Evolutionary conservation across 2,888 invertebrate species (phyloP), one percentile per base, ranked within the genome.

Genomic region (Orthosia gracilis): DNA sequence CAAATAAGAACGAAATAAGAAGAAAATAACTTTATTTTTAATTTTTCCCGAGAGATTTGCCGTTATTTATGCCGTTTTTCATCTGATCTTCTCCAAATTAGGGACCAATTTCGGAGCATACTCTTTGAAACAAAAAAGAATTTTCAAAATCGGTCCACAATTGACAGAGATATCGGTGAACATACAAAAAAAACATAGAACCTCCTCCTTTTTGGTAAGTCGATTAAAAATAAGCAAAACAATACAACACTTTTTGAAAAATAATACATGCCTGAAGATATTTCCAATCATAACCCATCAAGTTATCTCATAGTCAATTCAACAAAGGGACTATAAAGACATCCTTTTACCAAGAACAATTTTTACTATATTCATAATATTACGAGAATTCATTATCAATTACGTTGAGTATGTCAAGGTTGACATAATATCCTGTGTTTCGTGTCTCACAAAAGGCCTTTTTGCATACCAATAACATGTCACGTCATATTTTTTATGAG

Each of bases 301-400:
- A 4, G 4, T 26, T 15, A 21, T 68, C 23, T 45, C 21, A 57
- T 63, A 31, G 26, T 73, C 52, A 61, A 66, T 26, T 55, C 23
- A 50, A 47, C 62, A 73, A 73, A 68, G 47, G 31, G n/a, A 23
- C n/a, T 18, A 21, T 7, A 11, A 54, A 69, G 45, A 7, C 12
- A 66, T 66, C 17, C 21, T 11, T 58, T 65, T 55, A 40, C 15
- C 15, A 69, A 55, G 54, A 40, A 59, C 18, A 54, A 23, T n/a
- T 49, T 69, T 68, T 69, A 26, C 50, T 40, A 73, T 45, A 63
- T 55, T 59, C 54, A 21, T 50, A 26, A 74, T 71, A 65, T 61
- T 54, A 64, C 23, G 40, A 45, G 45, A 21, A 49, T 66, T 69
- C 49, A 73, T 68, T 68, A 62, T 61, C 40, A 40, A 40, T 9